phyloP scores from a whole-genome alignment of 2,113 vertebrate species.

The human region GRCh38 chr3:96409001-96409500 shows the following conservation, averaged over 20 bases:
- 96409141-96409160: too few species aligned
- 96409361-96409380: not conserved
- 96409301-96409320: too few species aligned
- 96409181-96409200: too few species aligned
- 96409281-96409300: too few species aligned
- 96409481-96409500: not conserved
- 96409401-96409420: not conserved
- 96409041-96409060: not conserved
- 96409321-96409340: not conserved
- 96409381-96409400: not conserved
- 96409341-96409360: not conserved
- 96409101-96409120: too few species aligned
- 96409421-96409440: not conserved
- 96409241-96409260: too few species aligned
- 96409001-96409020: not conserved
- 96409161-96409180: too few species aligned
- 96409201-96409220: too few species aligned
- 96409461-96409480: not conserved
- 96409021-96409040: not conserved
- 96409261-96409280: too few species aligned
- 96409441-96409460: not conserved
- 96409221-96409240: too few species aligned
- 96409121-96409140: too few species aligned
- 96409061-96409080: not conserved
- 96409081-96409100: too few species aligned